These are phyloP conservation scores for Tenualosa ilisha DNA, from an alignment of 2,797 vertebrate species.

Conservation along the genomic window DNA sequence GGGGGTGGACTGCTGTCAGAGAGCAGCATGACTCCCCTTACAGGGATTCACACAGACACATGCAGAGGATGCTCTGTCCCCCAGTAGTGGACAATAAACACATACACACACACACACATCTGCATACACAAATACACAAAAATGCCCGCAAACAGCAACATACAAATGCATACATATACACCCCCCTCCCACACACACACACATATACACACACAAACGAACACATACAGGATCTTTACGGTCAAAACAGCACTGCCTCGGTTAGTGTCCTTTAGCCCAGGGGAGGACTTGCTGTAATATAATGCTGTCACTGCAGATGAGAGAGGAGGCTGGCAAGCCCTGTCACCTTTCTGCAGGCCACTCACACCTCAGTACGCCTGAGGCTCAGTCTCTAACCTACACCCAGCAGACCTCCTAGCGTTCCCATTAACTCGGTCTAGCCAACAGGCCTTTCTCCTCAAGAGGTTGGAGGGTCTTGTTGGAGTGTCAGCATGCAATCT, in stretches of 20 bases:
- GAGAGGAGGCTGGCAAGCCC: not conserved
- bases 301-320: not conserved
- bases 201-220: not conserved
- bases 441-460: no score
- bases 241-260: not conserved
- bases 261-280: not conserved
- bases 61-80: not conserved
- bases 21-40: not conserved
- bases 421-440: no score
- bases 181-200: not conserved
- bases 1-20: not conserved
- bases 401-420: not conserved
- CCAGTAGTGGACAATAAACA: not conserved
- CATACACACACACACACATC: not conserved
- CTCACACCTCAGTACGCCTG: not conserved
- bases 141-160: not conserved
- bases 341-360: not conserved
- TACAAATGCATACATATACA: not conserved
- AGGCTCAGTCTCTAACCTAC: not conserved
- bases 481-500: no score
- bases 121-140: not conserved
- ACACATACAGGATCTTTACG: not conserved
- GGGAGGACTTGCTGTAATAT: not conserved
- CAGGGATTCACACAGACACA: not conserved
- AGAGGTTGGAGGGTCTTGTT: no score